phyloP scores from a whole-genome alignment of 1,140 invertebrate genomes.

The Melanaphis sacchari region DNA sequence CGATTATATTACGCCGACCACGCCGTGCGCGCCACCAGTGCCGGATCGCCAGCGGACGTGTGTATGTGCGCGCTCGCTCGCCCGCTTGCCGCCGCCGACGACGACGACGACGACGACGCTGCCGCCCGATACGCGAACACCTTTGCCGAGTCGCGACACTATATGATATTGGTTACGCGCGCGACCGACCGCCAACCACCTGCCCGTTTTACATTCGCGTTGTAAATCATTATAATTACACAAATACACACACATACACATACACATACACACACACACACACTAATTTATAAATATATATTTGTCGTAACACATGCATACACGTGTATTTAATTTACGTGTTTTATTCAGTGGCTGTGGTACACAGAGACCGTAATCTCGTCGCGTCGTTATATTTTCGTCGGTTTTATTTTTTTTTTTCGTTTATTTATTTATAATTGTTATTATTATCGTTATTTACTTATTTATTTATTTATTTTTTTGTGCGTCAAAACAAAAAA shows the following conservation, averaged over 20 bases:
- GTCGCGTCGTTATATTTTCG: neutral
- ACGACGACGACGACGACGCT: neutral
- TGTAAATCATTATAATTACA: neutral
- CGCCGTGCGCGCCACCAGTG: constrained; percentile 51
- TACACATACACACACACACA: neutral
- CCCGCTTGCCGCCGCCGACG: neutral
- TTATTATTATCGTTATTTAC: too few species aligned
- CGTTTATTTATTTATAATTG: neutral
- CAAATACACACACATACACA: neutral
- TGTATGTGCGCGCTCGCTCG: constrained; percentile 48
- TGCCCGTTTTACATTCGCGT: neutral
- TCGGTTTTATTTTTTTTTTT: neutral
- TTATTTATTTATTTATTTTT: neutral
- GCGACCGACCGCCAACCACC: neutral
- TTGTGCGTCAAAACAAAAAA: neutral
- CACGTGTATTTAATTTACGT: neutral
- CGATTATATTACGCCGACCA: constrained; percentile 44
- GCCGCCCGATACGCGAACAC: constrained; percentile 13
- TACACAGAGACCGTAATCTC: neutral
- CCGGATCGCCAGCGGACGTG: constrained; percentile 53
- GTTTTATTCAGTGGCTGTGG: neutral
- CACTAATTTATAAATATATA: neutral
- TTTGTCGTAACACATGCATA: constrained; percentile 1
- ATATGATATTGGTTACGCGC: neutral
- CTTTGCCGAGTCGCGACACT: neutral